Evolutionary conservation across 2,888 invertebrate genomes (phyloP), one percentile per base, ranked within the genome.

Genomic region (Noctua comes): DNA sequence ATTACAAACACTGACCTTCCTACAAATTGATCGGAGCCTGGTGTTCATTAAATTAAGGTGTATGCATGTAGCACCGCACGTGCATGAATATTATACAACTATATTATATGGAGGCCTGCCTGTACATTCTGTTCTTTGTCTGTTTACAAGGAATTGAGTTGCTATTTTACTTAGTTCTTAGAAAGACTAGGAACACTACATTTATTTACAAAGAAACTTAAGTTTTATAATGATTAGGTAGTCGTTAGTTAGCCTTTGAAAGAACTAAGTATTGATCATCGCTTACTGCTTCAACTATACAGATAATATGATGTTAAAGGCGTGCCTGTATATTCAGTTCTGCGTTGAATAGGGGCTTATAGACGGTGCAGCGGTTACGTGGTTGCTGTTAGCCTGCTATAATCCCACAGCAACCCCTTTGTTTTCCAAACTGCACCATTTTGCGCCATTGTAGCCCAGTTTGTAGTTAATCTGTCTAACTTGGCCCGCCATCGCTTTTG

Each of bases 31-130:
- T 78, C 59, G 57, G 51, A 73, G 83, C 31, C 54, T 51, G 27
- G 57, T 68, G 79, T 57, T 78, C 78, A 83, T 83, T 83, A 72
- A 82, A 73, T 77, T 77, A 82, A 62, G 68, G 27, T 70, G 21
- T 59, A 36, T 81, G n/a, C 54, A 68, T 36, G 31, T 31, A 62
- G n/a, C n/a, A n/a, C 11, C 11, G n/a, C 11, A 21, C 21, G 27
- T 31, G 48, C 36, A 4, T 71, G 46, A 27, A 70, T 74, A 57
- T 21, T 40, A 80, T 62, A 51, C 24, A 43, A 16, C 46, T 62
- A 73, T 46, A 36, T 31, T 72, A 43, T 16, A 13, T 5, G 0
- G 16, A 43, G 10, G 36, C 21, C 54, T 68, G 51, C n/a, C 31
- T n/a, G 3, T 51, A 10, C 51, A n/a, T 64, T 59, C n/a, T 18